These are phyloP conservation scores for Hoplias malabaricus DNA, from an alignment of 2,113 vertebrate genomes.

Conservation along the genomic window DNA sequence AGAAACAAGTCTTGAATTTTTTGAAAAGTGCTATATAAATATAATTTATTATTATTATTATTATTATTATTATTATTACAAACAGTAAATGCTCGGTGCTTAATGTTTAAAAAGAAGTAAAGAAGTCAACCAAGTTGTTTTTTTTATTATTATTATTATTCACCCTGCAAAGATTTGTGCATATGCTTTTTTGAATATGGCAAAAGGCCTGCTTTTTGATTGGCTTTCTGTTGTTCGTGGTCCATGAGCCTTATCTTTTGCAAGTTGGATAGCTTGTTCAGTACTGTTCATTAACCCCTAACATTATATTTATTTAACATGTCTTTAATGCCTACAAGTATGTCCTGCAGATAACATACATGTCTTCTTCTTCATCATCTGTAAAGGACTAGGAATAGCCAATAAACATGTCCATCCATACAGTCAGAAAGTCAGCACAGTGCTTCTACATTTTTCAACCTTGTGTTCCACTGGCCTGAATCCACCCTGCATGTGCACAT, in stretches of 20 bases:
- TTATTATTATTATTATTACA: no score
- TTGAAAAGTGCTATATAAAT: no score
- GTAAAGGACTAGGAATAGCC: neutral
- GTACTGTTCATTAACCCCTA: neutral
- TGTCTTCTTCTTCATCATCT: neutral
- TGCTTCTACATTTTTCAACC: neutral
- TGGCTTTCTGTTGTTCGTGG: neutral
- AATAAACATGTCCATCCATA: neutral
- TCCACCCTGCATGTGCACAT: neutral
- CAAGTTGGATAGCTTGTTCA: no score
- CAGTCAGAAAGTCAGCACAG: neutral
- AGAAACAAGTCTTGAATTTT: no score
- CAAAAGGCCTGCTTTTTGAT: neutral
- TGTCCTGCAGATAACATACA: neutral
- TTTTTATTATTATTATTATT: neutral
- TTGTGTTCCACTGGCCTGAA: conserved; percentile 23
- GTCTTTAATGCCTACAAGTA: neutral
- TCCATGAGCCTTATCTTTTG: neutral
- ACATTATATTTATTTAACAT: neutral
- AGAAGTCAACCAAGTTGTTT: neutral
- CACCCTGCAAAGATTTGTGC: neutral
- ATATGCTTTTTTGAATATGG: no score
- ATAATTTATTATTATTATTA: no score
- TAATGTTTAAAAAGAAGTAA: neutral
- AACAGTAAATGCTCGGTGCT: neutral